Evolutionary conservation across 1,140 invertebrate genomes (phyloP).

Genomic region (Argopecten irradians): DNA sequence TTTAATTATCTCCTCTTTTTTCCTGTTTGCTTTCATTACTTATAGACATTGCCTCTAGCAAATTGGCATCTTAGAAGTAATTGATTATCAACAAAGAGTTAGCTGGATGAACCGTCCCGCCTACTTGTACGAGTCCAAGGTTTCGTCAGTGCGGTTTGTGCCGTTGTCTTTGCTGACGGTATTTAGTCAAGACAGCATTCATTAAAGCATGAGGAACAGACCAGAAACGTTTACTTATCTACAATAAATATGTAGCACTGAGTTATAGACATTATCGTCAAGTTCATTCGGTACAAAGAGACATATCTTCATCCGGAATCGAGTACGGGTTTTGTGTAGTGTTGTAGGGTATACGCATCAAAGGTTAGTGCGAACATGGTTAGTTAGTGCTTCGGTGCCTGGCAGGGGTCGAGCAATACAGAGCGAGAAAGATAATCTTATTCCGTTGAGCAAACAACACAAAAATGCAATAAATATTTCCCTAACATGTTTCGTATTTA

Average conservation of each 20-base stretch:
- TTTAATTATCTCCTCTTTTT: neutral
- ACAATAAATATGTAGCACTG: neutral
- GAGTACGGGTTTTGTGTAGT: neutral
- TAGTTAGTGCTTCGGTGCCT: too few species aligned
- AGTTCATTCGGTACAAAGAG: neutral
- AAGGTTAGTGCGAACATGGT: neutral
- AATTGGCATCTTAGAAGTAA: neutral
- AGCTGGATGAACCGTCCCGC: neutral
- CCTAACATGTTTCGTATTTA: too few species aligned
- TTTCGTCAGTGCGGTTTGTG: neutral
- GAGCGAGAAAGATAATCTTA: neutral
- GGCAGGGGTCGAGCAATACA: neutral
- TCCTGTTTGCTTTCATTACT: neutral
- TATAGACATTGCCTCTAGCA: neutral
- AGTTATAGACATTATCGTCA: neutral
- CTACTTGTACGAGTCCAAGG: neutral
- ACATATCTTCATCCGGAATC: neutral
- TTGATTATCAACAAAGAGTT: conserved; percentile 4
- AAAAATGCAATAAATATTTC: too few species aligned
- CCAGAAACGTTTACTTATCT: neutral
- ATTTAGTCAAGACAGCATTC: neutral
- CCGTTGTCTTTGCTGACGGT: neutral
- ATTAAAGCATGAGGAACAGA: neutral
- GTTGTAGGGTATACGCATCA: neutral
- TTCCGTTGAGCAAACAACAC: neutral